These are phyloP conservation scores for Phasianus colchicus DNA, from an alignment of 2,113 vertebrate species.

Conservation along the genomic window DNA sequence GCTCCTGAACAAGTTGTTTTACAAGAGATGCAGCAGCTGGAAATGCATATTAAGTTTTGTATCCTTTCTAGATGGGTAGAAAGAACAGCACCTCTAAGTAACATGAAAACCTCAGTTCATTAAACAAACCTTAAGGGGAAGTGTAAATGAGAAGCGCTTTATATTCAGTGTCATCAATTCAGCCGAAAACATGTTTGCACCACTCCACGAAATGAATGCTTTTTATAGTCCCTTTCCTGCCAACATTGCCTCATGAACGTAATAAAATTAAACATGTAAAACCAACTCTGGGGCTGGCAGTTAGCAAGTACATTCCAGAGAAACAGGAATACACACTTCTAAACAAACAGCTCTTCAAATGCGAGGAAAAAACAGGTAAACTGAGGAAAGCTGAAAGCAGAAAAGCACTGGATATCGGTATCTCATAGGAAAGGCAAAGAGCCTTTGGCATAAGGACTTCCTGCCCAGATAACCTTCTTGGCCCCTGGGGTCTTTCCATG, in stretches of 20 bases:
- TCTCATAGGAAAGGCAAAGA: neutral
- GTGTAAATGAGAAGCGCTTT: slow-evolving; percentile 64
- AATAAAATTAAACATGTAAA: slow-evolving; percentile 65
- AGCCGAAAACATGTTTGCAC: slow-evolving; percentile 72
- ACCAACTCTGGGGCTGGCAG: slow-evolving; percentile 24
- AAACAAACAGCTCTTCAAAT: neutral
- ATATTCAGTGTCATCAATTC: slow-evolving; percentile 72
- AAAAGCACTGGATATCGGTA: rapidly evolving
- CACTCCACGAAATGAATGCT: slow-evolving; percentile 51
- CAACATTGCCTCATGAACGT: slow-evolving; percentile 49
- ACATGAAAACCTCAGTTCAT: slow-evolving; percentile 48
- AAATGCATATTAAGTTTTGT: neutral
- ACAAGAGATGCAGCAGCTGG: neutral
- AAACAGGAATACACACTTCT: neutral
- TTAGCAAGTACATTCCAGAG: slow-evolving; percentile 17
- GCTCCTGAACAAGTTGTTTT: neutral
- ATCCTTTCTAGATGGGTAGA: neutral
- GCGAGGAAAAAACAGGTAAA: neutral
- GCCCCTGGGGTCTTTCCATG: neutral
- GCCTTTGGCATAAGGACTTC: neutral
- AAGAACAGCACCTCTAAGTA: slow-evolving; percentile 52
- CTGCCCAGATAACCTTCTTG: neutral
- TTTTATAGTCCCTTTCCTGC: slow-evolving; percentile 61
- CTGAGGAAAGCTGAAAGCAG: neutral
- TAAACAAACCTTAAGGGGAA: slow-evolving; percentile 68